These are phyloP conservation scores for Nomada fucata DNA, from an alignment of 2,888 invertebrate species.

Conservation along the genomic window DNA sequence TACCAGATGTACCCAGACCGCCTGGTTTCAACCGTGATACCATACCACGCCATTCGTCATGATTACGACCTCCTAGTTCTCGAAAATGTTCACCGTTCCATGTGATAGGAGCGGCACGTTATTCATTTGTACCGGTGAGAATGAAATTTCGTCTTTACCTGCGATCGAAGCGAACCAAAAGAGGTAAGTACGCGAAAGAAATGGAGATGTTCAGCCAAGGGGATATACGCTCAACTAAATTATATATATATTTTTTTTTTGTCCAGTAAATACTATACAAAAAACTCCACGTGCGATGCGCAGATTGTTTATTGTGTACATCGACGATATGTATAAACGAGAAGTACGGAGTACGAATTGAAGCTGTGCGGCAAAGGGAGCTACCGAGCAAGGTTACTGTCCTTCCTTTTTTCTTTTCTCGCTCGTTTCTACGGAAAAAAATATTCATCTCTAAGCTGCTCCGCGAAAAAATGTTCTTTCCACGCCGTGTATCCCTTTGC, in stretches of 20 bases:
- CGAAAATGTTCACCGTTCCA: conserved; percentile 27
- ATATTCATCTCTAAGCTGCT: not conserved
- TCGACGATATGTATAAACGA: conserved; percentile 15
- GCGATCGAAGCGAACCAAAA: not conserved
- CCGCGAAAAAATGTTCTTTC: not conserved
- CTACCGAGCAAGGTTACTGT: not conserved
- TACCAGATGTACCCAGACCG: conserved; percentile 81
- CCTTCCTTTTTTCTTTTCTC: not conserved
- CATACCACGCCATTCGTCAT: conserved; percentile 52
- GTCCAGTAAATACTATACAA: conserved; percentile 44
- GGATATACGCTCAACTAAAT: conserved; percentile 31
- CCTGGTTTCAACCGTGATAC: conserved; percentile 64
- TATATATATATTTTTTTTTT: conserved; percentile 35
- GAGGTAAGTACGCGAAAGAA: not conserved
- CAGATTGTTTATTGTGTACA: conserved; percentile 7
- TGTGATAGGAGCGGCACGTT: not conserved
- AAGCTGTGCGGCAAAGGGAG: not conserved
- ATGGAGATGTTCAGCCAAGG: not conserved
- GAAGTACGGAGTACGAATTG: not conserved
- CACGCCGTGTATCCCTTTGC: not conserved
- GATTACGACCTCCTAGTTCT: conserved; percentile 8
- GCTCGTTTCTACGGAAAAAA: not conserved
- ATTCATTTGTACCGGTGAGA: not conserved
- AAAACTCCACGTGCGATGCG: conserved; percentile 21
- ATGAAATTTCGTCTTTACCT: not conserved